Conservation (phyloP, 2,888 invertebrate genomes). For the Perizoma flavofasciatum region DNA sequence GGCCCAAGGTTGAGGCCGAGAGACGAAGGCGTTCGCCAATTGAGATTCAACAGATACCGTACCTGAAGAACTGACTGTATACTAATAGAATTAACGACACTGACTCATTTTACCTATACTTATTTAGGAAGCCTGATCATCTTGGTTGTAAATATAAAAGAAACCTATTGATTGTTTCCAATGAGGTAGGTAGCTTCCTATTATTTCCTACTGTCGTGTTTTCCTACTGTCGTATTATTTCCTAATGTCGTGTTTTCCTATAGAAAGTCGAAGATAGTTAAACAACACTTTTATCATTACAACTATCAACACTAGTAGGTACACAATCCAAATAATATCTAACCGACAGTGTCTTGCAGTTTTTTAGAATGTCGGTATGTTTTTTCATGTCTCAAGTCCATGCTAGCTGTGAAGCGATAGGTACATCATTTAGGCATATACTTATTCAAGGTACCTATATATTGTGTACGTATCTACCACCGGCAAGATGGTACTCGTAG, state of each 20-base stretch:
- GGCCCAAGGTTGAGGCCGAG: constrained; percentile 60
- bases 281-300: constrained; percentile 1
- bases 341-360: constrained; percentile 3
- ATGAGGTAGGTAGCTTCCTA: too few species aligned
- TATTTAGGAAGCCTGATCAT: constrained; percentile 8
- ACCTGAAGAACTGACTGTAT: constrained; percentile 35
- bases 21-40: constrained; percentile 51
- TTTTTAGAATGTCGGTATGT: not conserved
- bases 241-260: not conserved
- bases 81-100: constrained; percentile 35
- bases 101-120: constrained; percentile 31
- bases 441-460: not conserved
- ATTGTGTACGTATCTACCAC: not conserved
- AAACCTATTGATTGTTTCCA: constrained; percentile 1
- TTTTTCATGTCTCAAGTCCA: not conserved
- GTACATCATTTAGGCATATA: not conserved
- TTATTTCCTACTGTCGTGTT: not conserved
- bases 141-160: constrained; percentile 8
- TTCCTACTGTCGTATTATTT: not conserved
- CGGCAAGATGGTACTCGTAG: too few species aligned
- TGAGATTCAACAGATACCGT: constrained; percentile 57
- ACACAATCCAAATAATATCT: not conserved
- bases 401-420: constrained; percentile 7
- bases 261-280: constrained; percentile 1
- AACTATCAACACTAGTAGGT: too few species aligned